These are phyloP conservation scores for Clistopyga incitator DNA, from an alignment of 2,888 invertebrate species.

Conservation along the genomic window DNA sequence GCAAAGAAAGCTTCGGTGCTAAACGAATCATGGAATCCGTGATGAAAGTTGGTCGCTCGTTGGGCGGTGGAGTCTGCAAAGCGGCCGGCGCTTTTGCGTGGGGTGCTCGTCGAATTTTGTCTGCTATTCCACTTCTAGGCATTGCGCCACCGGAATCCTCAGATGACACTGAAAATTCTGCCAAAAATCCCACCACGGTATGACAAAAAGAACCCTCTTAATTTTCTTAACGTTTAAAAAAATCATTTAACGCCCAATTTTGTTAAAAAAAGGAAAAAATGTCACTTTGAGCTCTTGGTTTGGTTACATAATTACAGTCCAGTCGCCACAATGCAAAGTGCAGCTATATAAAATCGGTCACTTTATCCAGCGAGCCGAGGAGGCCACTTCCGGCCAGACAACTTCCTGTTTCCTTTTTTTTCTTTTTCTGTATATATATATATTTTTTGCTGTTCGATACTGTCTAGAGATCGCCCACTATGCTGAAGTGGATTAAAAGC, in stretches of 20 bases:
- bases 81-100: constrained; percentile 79
- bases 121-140: constrained; percentile 80
- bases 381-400: constrained; percentile 59
- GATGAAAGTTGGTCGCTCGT: constrained; percentile 80
- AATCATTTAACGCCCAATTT: background rate
- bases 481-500: constrained; percentile 22
- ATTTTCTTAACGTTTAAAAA: background rate
- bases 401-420: constrained; percentile 51
- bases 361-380: constrained; percentile 46
- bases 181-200: constrained; percentile 73
- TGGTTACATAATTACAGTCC: constrained; percentile 31
- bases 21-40: constrained; percentile 79
- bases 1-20: constrained; percentile 1
- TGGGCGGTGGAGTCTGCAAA: constrained; percentile 79
- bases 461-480: background rate
- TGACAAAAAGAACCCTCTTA: constrained; percentile 41
- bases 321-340: background rate
- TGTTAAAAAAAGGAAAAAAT: background rate
- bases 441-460: background rate
- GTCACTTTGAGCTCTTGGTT: background rate
- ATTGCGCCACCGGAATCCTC: constrained; percentile 70
- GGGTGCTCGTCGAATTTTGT: constrained; percentile 79
- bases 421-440: constrained; percentile 35
- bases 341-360: constrained; percentile 43
- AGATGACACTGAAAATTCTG: constrained; percentile 68